phyloP scores from a whole-genome alignment of 2,113 vertebrate genomes.

The Mus spicilegus region DNA sequence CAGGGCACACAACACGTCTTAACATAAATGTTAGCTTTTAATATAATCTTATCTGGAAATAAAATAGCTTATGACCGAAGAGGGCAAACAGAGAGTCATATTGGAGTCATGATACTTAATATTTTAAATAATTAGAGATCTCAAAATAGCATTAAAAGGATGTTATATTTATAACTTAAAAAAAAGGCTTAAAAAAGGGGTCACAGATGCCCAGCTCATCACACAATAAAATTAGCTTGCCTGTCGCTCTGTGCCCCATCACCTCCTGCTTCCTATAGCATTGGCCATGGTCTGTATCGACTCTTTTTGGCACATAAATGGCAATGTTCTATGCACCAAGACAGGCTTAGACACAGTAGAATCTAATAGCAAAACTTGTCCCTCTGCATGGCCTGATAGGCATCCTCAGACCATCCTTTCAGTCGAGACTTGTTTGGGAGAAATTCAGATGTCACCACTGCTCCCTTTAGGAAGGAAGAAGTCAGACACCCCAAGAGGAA shows the following conservation, averaged over 20 bases:
- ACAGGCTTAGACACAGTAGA: not conserved
- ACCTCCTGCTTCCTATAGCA: not conserved
- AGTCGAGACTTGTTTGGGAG: not conserved
- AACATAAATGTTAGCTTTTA: not conserved
- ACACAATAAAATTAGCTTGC: not conserved
- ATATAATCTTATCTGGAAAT: not conserved
- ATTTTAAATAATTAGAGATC: slow-evolving; percentile 19
- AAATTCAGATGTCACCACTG: not conserved
- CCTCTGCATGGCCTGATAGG: not conserved
- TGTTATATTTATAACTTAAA: not conserved
- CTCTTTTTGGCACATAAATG: not conserved
- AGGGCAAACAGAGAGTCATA: not conserved
- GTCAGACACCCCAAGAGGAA: not conserved
- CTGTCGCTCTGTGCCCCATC: not conserved
- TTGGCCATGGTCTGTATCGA: not conserved
- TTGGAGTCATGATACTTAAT: not conserved
- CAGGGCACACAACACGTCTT: not conserved
- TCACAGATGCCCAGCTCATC: too few species aligned
- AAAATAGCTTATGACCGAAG: not conserved
- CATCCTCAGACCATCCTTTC: not conserved
- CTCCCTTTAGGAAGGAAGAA: not conserved
- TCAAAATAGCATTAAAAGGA: not conserved
- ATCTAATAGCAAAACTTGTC: not conserved
- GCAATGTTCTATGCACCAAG: not conserved
- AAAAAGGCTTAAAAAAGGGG: not conserved